Evolutionary conservation across 2,113 vertebrate species (phyloP).

Genomic region (Bucco capensis): DNA sequence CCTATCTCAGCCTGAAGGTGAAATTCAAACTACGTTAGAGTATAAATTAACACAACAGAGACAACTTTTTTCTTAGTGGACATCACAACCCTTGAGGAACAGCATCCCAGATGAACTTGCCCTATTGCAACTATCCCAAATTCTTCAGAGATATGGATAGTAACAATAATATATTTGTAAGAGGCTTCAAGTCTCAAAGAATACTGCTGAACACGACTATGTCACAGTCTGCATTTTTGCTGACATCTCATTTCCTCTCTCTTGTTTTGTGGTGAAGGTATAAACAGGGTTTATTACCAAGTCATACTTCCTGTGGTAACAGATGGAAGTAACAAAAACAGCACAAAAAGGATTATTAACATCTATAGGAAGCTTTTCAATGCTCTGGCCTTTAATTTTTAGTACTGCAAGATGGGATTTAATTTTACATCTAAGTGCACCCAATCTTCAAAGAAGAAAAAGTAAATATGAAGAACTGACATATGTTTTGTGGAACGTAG

Average conservation of each 20-base stretch:
- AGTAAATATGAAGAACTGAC: not conserved
- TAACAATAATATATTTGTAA: constrained; percentile 2
- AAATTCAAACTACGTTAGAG: not conserved
- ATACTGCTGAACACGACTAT: constrained; percentile 3
- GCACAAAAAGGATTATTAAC: constrained; percentile 31
- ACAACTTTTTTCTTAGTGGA: not conserved
- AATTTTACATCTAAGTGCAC: constrained; percentile 39
- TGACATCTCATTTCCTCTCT: constrained; percentile 68
- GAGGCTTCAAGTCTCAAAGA: constrained; percentile 40
- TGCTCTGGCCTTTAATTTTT: constrained; percentile 16
- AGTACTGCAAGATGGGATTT: constrained; percentile 39
- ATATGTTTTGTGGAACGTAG: not conserved
- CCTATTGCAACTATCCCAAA: not conserved
- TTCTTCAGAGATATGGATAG: not conserved
- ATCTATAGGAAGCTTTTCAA: constrained; percentile 8
- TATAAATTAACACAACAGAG: not conserved
- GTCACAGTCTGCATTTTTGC: constrained; percentile 54
- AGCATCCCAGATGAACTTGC: not conserved
- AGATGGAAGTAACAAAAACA: constrained; percentile 54
- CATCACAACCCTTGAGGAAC: not conserved
- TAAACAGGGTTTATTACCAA: constrained; percentile 59
- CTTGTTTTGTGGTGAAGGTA: constrained; percentile 57
- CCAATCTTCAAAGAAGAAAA: not conserved
- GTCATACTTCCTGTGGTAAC: constrained; percentile 60
- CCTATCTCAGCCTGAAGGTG: not conserved